A percentile compares a stretch with the other conserved stretches of the same genome.
These are phyloP conservation scores for Gerris lacustris DNA, from an alignment of 2,888 invertebrate genomes.

Conservation along the genomic window DNA sequence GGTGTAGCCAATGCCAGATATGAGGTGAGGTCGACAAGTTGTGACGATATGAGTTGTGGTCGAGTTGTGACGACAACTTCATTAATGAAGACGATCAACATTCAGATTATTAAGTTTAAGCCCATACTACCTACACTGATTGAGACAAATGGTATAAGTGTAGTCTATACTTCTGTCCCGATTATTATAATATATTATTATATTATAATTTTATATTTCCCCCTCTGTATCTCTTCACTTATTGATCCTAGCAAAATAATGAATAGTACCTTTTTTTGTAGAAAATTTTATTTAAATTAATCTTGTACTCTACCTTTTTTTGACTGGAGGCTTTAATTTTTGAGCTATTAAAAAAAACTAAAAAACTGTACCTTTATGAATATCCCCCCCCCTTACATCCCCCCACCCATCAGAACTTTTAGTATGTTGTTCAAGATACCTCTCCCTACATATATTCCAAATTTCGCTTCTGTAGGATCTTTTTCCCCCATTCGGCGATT, in stretches of 20 bases:
- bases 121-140: too few relatives aligned
- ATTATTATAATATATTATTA: too few relatives aligned
- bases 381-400: background rate
- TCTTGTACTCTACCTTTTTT: too few relatives aligned
- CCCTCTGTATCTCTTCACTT: too few relatives aligned
- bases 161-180: too few relatives aligned
- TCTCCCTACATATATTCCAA: conserved; percentile 29
- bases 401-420: conserved; percentile 24
- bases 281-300: too few relatives aligned
- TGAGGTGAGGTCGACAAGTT: background rate
- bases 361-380: background rate
- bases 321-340: conserved; percentile 6
- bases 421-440: conserved; percentile 24
- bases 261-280: too few relatives aligned
- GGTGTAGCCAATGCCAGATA: background rate
- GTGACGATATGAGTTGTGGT: background rate
- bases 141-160: too few relatives aligned
- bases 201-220: too few relatives aligned
- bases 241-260: too few relatives aligned
- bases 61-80: conserved; percentile 12
- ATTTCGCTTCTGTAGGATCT: conserved; percentile 29
- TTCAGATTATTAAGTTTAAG: too few relatives aligned
- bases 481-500: conserved; percentile 24
- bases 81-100: too few relatives aligned
- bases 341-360: conserved; percentile 7